Percentiles rank a stretch among this genome's conserved stretches.
Evolutionary conservation across 2,888 invertebrate genomes (phyloP).

Genomic region (Epiblema foenella): DNA sequence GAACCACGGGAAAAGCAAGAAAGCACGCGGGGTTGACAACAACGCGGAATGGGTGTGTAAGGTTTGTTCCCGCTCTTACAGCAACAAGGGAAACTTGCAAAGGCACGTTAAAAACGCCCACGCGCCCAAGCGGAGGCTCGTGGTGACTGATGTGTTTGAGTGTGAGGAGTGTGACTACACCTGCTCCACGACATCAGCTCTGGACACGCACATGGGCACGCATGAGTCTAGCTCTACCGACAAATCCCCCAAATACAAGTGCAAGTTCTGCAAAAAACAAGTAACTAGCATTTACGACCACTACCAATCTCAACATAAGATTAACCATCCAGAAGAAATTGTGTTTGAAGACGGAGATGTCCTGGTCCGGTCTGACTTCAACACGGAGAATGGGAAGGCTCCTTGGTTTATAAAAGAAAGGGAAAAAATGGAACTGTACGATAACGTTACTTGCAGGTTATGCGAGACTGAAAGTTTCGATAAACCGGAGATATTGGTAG

Average conservation of each 20-base stretch:
- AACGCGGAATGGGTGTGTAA: not conserved
- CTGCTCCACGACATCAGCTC: not conserved
- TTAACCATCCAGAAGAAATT: slow-evolving; percentile 15
- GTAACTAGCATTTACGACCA: not conserved
- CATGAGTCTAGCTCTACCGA: not conserved
- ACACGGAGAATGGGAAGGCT: slow-evolving; percentile 12
- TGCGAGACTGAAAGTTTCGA: slow-evolving; percentile 6
- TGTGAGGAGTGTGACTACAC: slow-evolving; percentile 3
- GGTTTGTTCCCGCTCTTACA: not conserved
- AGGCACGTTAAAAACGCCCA: not conserved
- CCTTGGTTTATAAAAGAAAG: slow-evolving; percentile 16
- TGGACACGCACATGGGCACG: not conserved
- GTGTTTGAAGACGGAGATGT: slow-evolving; percentile 12
- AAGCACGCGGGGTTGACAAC: not conserved
- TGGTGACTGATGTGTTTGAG: not conserved
- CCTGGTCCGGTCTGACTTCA: slow-evolving; percentile 6
- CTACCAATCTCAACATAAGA: not conserved
- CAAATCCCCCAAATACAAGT: slow-evolving; percentile 5
- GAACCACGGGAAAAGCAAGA: not conserved
- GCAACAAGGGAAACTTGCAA: not conserved
- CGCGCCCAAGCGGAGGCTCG: not conserved
- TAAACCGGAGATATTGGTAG: not conserved
- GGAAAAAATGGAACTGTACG: slow-evolving; percentile 11
- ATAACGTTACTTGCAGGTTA: slow-evolving; percentile 16
- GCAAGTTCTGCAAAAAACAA: slow-evolving; percentile 17